Evolutionary conservation across 1,140 invertebrate genomes (phyloP).

Genomic region (Drosophila santomea): DNA sequence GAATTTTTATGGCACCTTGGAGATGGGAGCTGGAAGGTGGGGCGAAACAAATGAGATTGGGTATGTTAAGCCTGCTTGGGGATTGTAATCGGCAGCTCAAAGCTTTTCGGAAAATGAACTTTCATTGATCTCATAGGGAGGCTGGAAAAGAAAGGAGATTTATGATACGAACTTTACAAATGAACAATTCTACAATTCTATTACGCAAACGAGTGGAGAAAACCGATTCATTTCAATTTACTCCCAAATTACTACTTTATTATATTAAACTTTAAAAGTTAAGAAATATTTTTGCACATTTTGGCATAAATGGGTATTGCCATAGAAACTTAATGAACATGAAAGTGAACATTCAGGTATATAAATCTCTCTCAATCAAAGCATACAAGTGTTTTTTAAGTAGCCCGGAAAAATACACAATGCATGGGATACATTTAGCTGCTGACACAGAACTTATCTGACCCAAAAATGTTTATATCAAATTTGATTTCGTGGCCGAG

Average conservation of each 20-base stretch:
- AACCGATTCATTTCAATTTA: too few relatives aligned
- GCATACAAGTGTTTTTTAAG: neutral
- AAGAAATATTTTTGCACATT: too few relatives aligned
- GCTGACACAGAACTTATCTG: conserved; percentile 10
- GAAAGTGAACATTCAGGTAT: neutral
- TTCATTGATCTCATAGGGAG: conserved; percentile 13
- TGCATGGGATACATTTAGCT: neutral
- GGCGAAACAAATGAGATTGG: conserved; percentile 45
- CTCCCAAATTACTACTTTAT: too few relatives aligned
- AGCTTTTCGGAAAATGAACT: conserved; percentile 22
- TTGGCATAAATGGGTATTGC: too few relatives aligned
- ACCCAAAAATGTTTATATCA: conserved; percentile 12
- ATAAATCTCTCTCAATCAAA: neutral
- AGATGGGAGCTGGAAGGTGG: conserved; percentile 36
- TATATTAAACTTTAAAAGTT: too few relatives aligned
- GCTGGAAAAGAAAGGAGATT: neutral
- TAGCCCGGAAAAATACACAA: neutral
- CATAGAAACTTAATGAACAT: neutral
- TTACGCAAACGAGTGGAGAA: neutral
- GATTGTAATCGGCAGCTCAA: conserved; percentile 35
- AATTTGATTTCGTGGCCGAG: conserved; percentile 26
- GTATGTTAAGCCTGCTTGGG: conserved; percentile 45
- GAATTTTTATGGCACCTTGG: conserved; percentile 78
- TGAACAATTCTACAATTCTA: neutral
- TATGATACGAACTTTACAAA: neutral